Percentiles rank a stretch among this genome's conserved stretches.
These are phyloP conservation scores for Oncorhynchus tshawytscha DNA, from an alignment of 2,113 vertebrate species.

Conservation along the genomic window DNA sequence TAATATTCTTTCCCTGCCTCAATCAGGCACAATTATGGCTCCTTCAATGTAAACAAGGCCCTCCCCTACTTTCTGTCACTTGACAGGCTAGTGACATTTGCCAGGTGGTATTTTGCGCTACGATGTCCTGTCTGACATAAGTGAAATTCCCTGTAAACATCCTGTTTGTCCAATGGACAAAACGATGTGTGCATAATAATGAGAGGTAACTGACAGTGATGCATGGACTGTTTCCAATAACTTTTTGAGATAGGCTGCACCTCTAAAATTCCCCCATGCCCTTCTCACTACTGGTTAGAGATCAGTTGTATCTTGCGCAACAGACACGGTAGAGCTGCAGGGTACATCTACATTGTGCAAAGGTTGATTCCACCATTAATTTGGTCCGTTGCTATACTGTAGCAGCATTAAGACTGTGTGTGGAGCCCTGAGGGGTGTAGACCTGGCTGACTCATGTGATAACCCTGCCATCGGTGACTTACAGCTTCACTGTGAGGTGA, in stretches of 20 bases:
- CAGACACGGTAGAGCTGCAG: background rate
- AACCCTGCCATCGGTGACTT: background rate
- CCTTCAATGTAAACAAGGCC: slow-evolving; percentile 59
- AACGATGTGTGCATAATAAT: slow-evolving; percentile 7
- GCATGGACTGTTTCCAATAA: background rate
- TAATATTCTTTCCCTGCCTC: slow-evolving; percentile 58
- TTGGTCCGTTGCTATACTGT: background rate
- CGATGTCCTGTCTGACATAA: slow-evolving; percentile 48
- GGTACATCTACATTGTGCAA: background rate
- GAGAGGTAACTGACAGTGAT: background rate
- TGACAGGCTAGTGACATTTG: slow-evolving; percentile 68
- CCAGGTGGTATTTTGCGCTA: slow-evolving; percentile 63
- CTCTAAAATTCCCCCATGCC: background rate
- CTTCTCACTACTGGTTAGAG: background rate
- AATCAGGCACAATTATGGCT: slow-evolving; percentile 69
- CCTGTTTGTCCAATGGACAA: slow-evolving; percentile 48
- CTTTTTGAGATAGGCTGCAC: background rate
- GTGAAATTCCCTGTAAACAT: slow-evolving; percentile 52
- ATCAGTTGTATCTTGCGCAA: too few relatives aligned
- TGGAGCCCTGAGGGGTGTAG: background rate
- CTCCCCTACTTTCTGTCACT: slow-evolving; percentile 48
- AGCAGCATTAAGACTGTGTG: background rate
- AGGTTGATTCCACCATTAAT: background rate
- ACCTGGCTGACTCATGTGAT: background rate
- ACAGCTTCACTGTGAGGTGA: background rate